Evolutionary conservation across 2,888 invertebrate genomes (phyloP).

Genomic region (Sycophila texana): DNA sequence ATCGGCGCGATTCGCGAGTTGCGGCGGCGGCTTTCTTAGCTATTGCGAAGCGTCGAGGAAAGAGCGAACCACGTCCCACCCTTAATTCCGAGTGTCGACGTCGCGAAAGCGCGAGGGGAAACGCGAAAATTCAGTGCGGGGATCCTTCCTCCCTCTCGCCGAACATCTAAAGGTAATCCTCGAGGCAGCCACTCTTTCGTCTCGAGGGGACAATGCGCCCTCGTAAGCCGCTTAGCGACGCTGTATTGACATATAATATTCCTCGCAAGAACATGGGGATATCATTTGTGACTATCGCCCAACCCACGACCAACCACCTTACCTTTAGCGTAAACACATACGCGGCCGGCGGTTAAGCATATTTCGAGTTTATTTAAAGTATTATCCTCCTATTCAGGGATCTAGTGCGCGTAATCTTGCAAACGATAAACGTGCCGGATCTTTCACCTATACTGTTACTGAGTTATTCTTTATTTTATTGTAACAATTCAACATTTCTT

Average conservation of each 20-base stretch:
- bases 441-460: background rate
- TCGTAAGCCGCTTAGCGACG: constrained; percentile 66
- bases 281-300: constrained; percentile 58
- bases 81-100: too few relatives aligned
- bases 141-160: background rate
- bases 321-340: background rate
- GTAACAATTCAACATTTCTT: background rate
- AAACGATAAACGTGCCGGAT: constrained; percentile 10
- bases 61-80: too few relatives aligned
- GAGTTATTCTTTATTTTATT: background rate
- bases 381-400: constrained; percentile 49
- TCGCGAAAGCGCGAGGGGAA: too few relatives aligned
- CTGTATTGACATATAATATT: constrained; percentile 69
- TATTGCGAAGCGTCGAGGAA: too few relatives aligned
- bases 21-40: too few relatives aligned
- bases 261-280: constrained; percentile 61
- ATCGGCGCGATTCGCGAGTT: too few relatives aligned
- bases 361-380: constrained; percentile 58
- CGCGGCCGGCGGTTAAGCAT: constrained; percentile 43
- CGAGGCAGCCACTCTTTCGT: constrained; percentile 4
- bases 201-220: constrained; percentile 47
- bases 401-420: constrained; percentile 42
- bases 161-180: constrained; percentile 30
- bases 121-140: too few relatives aligned
- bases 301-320: constrained; percentile 12